Percentiles rank a stretch among this genome's conserved stretches.
Evolutionary conservation across 92 coral and sea anemone species (phyloP).

Genomic region (Scolanthus callimorphus): DNA sequence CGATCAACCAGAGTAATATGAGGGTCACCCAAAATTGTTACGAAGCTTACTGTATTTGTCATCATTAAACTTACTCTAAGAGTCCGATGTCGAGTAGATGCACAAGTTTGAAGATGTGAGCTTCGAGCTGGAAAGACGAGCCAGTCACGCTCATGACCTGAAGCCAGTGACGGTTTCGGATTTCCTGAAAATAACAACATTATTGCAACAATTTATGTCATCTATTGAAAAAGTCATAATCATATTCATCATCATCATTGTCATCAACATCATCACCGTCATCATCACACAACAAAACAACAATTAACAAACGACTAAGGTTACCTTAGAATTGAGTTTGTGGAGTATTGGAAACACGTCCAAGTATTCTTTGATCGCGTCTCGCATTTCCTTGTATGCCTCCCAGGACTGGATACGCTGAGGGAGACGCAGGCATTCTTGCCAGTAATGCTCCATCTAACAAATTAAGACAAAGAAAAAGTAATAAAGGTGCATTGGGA

Average conservation of each 20-base stretch:
- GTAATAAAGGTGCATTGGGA: too few species aligned
- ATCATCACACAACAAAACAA: not conserved
- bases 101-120: slow-evolving; percentile 90
- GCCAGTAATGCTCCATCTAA: slow-evolving; percentile 98
- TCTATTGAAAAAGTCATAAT: too few species aligned
- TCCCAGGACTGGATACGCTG: slow-evolving; percentile 96
- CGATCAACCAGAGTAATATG: too few species aligned
- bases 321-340: slow-evolving; percentile 93
- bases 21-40: too few species aligned
- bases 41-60: too few species aligned
- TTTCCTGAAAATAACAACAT: slow-evolving; percentile 58
- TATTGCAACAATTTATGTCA: too few species aligned
- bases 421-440: slow-evolving; percentile 89
- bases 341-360: slow-evolving; percentile 93
- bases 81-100: slow-evolving; percentile 92
- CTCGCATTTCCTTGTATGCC: slow-evolving; percentile 93
- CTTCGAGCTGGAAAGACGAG: slow-evolving; percentile 96
- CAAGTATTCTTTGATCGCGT: slow-evolving; percentile 76
- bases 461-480: too few species aligned
- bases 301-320: not conserved
- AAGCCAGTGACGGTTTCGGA: slow-evolving; percentile 99
- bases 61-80: slow-evolving; percentile 75
- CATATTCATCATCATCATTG: too few species aligned
- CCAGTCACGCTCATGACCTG: slow-evolving; percentile 99
- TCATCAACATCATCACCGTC: too few species aligned